Evolutionary conservation across 2,888 invertebrate species (phyloP).

Genomic region (Phaedon cochleariae): DNA sequence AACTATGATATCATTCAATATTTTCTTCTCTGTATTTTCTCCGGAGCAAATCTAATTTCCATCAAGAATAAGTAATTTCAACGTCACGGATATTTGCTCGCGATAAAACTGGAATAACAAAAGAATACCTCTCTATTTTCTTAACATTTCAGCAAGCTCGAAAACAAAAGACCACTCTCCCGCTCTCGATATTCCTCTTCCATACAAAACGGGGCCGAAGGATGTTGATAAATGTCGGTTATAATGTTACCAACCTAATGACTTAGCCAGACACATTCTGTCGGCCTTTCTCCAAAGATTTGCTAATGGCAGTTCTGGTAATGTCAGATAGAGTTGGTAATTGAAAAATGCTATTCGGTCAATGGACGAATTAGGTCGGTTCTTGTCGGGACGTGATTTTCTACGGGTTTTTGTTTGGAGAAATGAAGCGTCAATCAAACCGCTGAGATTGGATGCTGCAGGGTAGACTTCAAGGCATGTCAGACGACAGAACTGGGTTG

Average conservation of each 20-base stretch:
- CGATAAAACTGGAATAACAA: neutral
- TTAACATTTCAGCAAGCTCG: neutral
- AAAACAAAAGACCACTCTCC: neutral
- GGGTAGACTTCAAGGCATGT: neutral
- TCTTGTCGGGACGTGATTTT: neutral
- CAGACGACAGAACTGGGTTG: neutral
- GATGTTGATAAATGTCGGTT: conserved; percentile 35
- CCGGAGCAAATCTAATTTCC: neutral
- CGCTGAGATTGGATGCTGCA: neutral
- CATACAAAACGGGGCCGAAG: conserved; percentile 24
- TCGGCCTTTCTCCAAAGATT: conserved; percentile 35
- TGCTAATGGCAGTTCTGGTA: conserved; percentile 26
- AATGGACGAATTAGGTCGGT: conserved; percentile 16
- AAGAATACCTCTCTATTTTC: neutral
- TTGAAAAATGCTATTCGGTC: conserved; percentile 26
- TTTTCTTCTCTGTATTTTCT: no score
- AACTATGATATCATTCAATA: no score
- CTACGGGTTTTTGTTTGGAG: neutral
- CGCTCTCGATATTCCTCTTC: conserved; percentile 9
- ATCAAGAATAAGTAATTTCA: neutral
- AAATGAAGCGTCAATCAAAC: neutral
- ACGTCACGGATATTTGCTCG: neutral
- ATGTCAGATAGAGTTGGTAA: conserved; percentile 27
- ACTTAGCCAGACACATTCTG: conserved; percentile 32
- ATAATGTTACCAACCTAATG: conserved; percentile 37